Evolutionary conservation across 2,888 invertebrate species (phyloP).

Genomic region (Tipula confusa): DNA sequence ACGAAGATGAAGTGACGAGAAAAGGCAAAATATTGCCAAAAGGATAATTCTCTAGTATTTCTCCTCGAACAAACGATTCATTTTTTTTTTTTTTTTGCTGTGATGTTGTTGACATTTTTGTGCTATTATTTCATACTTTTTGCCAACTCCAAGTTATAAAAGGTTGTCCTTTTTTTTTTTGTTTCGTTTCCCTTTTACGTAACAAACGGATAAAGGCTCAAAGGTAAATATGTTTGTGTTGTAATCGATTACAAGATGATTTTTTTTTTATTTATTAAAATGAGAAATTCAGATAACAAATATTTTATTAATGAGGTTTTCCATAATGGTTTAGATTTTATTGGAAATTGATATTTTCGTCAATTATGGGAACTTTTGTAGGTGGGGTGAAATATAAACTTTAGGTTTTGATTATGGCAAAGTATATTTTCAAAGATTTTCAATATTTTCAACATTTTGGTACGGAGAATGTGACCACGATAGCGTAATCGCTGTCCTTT

Average conservation of each 20-base stretch:
- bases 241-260: slow-evolving; percentile 25
- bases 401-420: too few relatives aligned
- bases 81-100: too few relatives aligned
- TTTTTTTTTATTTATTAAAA: slow-evolving; percentile 4
- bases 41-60: neutral
- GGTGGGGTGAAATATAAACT: too few relatives aligned
- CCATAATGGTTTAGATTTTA: neutral
- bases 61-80: neutral
- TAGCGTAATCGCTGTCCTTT: too few relatives aligned
- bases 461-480: too few relatives aligned
- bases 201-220: neutral
- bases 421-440: too few relatives aligned
- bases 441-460: too few relatives aligned
- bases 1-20: neutral
- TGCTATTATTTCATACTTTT: neutral
- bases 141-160: neutral
- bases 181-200: neutral
- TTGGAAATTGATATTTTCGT: neutral
- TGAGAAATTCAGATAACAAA: neutral
- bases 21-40: too few relatives aligned
- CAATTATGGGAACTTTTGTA: neutral
- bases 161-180: neutral
- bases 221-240: neutral
- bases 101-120: neutral
- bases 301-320: neutral